These are phyloP conservation scores for Eumerus sabulonum DNA, from an alignment of 2,888 invertebrate species.

Conservation along the genomic window DNA sequence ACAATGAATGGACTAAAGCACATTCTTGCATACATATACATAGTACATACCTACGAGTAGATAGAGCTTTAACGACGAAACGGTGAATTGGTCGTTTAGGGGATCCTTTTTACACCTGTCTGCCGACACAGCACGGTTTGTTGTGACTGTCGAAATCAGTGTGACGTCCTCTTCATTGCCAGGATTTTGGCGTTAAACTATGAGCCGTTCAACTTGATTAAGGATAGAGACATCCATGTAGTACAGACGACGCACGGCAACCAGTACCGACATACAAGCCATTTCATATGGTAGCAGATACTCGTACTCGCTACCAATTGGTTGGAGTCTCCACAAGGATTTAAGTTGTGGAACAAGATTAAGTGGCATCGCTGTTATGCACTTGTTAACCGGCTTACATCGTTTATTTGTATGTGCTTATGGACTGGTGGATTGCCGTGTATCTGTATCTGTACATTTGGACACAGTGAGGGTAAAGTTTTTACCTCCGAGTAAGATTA, in stretches of 20 bases:
- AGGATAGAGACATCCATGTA: slow-evolving; percentile 22
- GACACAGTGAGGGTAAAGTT: slow-evolving; percentile 44
- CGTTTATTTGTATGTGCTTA: neutral
- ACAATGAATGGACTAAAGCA: slow-evolving; percentile 29
- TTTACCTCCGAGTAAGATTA: slow-evolving; percentile 53
- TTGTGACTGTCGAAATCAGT: slow-evolving; percentile 33
- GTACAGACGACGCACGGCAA: neutral
- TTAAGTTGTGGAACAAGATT: slow-evolving; percentile 66
- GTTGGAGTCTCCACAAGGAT: slow-evolving; percentile 51
- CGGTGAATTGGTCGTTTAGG: slow-evolving; percentile 56
- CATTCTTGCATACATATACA: slow-evolving; percentile 28
- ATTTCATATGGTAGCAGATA: too few relatives aligned
- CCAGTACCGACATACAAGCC: too few relatives aligned
- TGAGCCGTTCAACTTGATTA: slow-evolving; percentile 62
- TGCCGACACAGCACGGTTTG: slow-evolving; percentile 17
- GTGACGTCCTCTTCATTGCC: slow-evolving; percentile 46
- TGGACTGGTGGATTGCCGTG: slow-evolving; percentile 1
- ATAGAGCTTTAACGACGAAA: slow-evolving; percentile 36
- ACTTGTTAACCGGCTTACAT: slow-evolving; percentile 60
- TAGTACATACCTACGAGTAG: too few relatives aligned
- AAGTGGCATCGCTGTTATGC: slow-evolving; percentile 63
- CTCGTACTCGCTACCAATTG: neutral
- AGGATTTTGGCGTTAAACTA: slow-evolving; percentile 62
- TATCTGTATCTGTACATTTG: slow-evolving; percentile 24
- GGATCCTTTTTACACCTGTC: slow-evolving; percentile 48